phyloP scores from a whole-genome alignment of 2,888 invertebrate genomes.

The Lutraria lutraria region DNA sequence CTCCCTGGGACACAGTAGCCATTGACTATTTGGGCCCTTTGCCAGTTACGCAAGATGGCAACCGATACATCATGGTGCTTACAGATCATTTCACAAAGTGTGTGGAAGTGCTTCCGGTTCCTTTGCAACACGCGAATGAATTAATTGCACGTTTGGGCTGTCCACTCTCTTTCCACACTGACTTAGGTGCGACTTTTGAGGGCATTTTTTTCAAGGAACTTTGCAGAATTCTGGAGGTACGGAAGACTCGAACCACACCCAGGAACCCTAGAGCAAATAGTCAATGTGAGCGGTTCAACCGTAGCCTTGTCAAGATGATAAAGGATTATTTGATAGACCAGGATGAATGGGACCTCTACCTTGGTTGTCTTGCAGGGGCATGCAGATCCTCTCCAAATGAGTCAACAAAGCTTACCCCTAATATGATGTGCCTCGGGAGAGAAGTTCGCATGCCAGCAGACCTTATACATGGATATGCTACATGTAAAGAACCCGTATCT shows the following conservation, averaged over 20 bases:
- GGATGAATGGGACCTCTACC: slow-evolving; percentile 59
- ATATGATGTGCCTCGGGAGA: slow-evolving; percentile 50
- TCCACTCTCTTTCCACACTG: background rate
- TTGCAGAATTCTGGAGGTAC: slow-evolving; percentile 25
- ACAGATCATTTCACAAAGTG: slow-evolving; percentile 22
- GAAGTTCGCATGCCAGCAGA: slow-evolving; percentile 51
- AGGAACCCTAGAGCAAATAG: slow-evolving; percentile 59
- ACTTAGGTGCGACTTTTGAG: slow-evolving; percentile 25
- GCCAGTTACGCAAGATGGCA: slow-evolving; percentile 11
- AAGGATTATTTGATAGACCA: slow-evolving; percentile 55
- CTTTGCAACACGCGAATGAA: background rate
- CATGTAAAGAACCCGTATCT: too few species aligned
- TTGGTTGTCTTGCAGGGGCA: slow-evolving; percentile 41
- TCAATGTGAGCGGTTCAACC: slow-evolving; percentile 52
- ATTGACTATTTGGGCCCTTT: slow-evolving; percentile 12
- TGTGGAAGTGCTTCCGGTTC: background rate
- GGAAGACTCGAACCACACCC: slow-evolving; percentile 41
- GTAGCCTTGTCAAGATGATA: slow-evolving; percentile 50
- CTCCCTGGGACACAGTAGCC: slow-evolving; percentile 40
- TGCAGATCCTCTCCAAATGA: slow-evolving; percentile 54
- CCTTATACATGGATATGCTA: slow-evolving; percentile 18
- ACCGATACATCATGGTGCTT: slow-evolving; percentile 6
- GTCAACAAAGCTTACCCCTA: slow-evolving; percentile 53
- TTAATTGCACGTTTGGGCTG: background rate
- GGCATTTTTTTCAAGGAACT: slow-evolving; percentile 38